Conservation (phyloP, 2,888 invertebrate species). For the Leptinotarsa peninsularis region DNA sequence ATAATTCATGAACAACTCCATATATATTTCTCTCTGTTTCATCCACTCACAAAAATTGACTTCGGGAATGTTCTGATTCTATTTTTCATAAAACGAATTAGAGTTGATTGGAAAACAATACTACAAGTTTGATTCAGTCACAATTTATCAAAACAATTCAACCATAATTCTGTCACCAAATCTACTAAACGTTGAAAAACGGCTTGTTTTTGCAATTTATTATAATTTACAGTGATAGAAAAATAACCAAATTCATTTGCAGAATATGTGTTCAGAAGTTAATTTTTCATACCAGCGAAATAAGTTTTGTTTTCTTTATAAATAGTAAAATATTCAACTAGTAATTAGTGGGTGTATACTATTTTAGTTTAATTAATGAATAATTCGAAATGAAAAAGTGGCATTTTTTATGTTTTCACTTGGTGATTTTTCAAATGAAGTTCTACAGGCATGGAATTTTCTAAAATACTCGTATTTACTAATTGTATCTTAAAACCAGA, state of each 20-base stretch:
- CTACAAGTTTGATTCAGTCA: background rate
- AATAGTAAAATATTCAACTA: constrained; percentile 21
- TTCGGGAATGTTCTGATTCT: background rate
- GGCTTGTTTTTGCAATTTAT: too few relatives aligned
- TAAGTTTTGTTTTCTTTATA: constrained; percentile 15
- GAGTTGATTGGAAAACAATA: background rate
- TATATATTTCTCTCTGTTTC: background rate
- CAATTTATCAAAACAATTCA: background rate
- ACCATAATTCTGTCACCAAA: background rate
- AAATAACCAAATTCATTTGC: constrained; percentile 35
- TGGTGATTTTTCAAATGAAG: background rate
- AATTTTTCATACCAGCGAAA: constrained; percentile 1
- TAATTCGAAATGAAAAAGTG: constrained; percentile 9
- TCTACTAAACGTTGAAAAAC: background rate
- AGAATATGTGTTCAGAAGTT: constrained; percentile 36
- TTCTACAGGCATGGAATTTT: background rate
- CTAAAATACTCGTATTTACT: constrained; percentile 8
- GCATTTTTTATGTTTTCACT: constrained; percentile 16
- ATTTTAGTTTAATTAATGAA: constrained; percentile 23
- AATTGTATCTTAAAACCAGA: background rate
- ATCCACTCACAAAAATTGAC: background rate
- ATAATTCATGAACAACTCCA: background rate
- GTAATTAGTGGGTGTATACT: constrained; percentile 23
- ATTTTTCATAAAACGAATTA: background rate
- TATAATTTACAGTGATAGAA: constrained; percentile 21